These are phyloP conservation scores for Tenthredo amoena DNA, from an alignment of 2,888 invertebrate genomes.

Conservation along the genomic window DNA sequence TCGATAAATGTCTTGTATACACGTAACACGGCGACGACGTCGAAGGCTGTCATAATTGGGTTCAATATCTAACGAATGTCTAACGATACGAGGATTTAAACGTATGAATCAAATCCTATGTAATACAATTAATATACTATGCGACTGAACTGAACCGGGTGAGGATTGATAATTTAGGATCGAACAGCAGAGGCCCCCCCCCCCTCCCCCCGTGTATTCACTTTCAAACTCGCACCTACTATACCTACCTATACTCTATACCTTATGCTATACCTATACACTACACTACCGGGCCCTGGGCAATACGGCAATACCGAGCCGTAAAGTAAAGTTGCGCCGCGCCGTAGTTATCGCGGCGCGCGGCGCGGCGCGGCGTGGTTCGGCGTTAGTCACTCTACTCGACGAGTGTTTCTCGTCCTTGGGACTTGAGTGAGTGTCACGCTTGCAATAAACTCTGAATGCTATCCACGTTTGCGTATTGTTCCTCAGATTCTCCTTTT, in stretches of 20 bases:
- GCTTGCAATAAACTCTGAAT: slow-evolving; percentile 40
- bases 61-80: not conserved
- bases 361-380: slow-evolving; percentile 43
- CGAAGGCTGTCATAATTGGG: not conserved
- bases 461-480: slow-evolving; percentile 22
- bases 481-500: slow-evolving; percentile 15
- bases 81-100: not conserved
- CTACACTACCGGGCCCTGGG: not conserved
- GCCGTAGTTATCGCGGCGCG: slow-evolving; percentile 47
- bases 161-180: not conserved
- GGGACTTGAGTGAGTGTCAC: slow-evolving; percentile 42
- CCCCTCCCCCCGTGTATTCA: not conserved
- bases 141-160: not conserved
- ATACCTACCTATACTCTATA: not conserved
- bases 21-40: not conserved
- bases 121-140: not conserved
- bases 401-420: slow-evolving; percentile 46
- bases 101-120: not conserved
- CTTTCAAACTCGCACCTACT: slow-evolving; percentile 26
- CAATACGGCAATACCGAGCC: not conserved
- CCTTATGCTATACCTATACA: not conserved
- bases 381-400: slow-evolving; percentile 45
- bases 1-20: not conserved
- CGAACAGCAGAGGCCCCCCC: not conserved
- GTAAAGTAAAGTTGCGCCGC: slow-evolving; percentile 23